Evolutionary conservation across 2,113 vertebrate species (phyloP).

Genomic region (Garra rufa): DNA sequence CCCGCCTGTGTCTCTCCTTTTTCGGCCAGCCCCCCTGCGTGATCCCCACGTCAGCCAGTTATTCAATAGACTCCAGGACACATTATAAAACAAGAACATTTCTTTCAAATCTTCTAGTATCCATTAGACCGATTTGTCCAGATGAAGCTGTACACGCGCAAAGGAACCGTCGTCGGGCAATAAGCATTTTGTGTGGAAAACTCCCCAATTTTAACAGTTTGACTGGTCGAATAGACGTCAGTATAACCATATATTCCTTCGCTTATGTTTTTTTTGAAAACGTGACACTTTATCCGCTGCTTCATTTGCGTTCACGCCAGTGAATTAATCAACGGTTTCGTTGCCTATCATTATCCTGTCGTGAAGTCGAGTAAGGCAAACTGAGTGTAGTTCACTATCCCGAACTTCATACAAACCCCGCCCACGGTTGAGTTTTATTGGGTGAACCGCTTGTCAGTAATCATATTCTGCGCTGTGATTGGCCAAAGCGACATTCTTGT

Average conservation of each 20-base stretch:
- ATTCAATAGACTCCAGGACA: slow-evolving; percentile 34
- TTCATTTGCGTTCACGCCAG: background rate
- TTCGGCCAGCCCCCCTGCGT: slow-evolving; percentile 53
- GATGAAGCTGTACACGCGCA: slow-evolving; percentile 45
- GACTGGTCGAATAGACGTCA: background rate
- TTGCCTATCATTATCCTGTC: slow-evolving; percentile 45
- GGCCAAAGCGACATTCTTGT: slow-evolving; percentile 58
- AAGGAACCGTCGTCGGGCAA: slow-evolving; percentile 43
- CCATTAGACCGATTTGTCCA: background rate
- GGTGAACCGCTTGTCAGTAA: slow-evolving; percentile 52
- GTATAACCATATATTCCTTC: slow-evolving; percentile 11
- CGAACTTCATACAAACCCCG: slow-evolving; percentile 54
- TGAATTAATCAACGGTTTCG: slow-evolving; percentile 26
- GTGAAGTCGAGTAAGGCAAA: slow-evolving; percentile 64
- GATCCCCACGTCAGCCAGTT: slow-evolving; percentile 56
- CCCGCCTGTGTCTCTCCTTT: slow-evolving; percentile 47
- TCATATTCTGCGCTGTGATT: slow-evolving; percentile 58
- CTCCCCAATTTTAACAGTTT: slow-evolving; percentile 42
- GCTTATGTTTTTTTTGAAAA: background rate
- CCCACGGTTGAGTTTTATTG: slow-evolving; percentile 65
- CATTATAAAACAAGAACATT: background rate
- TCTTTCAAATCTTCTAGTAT: background rate
- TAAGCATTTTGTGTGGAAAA: slow-evolving; percentile 48
- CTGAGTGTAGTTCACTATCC: slow-evolving; percentile 70
- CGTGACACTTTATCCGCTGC: background rate